Evolutionary conservation across 1,140 invertebrate species (phyloP).

Genomic region (Drosophila nebulosa): DNA sequence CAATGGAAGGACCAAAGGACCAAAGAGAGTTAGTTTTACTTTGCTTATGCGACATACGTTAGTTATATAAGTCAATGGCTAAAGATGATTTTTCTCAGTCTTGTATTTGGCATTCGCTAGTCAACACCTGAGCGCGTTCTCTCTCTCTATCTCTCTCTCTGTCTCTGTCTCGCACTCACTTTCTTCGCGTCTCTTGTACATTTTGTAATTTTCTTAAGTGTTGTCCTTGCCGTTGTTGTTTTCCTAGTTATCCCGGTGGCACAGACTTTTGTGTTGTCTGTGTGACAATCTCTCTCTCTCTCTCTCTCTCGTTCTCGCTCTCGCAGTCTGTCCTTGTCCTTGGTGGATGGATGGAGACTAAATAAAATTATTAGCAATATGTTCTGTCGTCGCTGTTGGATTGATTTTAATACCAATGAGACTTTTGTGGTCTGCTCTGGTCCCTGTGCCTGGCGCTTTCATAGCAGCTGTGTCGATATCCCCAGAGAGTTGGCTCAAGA

Average conservation of each 20-base stretch:
- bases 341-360: neutral
- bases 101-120: constrained; percentile 28
- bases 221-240: constrained; percentile 20
- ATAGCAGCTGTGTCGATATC: constrained; percentile 55
- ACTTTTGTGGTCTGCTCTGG: constrained; percentile 52
- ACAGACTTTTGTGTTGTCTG: neutral
- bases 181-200: constrained; percentile 3
- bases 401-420: constrained; percentile 63
- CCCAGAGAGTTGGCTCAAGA: constrained; percentile 51
- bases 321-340: neutral
- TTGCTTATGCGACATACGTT: no score
- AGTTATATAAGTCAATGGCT: neutral
- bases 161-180: constrained; percentile 8
- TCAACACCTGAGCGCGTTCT: constrained; percentile 56
- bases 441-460: constrained; percentile 53
- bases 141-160: neutral
- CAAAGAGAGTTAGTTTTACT: no score
- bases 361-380: constrained; percentile 71
- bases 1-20: no score
- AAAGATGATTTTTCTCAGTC: constrained; percentile 22
- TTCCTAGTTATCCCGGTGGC: neutral
- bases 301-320: neutral
- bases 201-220: constrained; percentile 69
- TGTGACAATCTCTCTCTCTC: neutral
- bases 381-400: constrained; percentile 80